Base-by-base conservation (phyloP, 2,113 vertebrate genomes). In the Onychorhynchus coronatus region DNA sequence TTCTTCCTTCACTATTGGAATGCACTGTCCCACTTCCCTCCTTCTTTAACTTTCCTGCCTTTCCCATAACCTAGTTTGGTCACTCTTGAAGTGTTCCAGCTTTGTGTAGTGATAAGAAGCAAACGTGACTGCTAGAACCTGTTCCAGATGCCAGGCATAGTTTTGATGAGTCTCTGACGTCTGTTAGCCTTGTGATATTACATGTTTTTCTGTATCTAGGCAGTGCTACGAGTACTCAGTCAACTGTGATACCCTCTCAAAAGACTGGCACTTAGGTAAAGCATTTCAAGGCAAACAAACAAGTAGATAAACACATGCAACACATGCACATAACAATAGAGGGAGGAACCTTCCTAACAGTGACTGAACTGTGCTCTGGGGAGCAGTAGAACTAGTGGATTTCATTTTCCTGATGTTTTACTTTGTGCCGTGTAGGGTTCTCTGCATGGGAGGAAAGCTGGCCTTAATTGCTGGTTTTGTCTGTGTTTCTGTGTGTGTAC, bases 121-220 rank as follows among this genome's bases (percentile, higher is more conserved):
- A 58, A 68, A 61, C 0, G 0, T 53, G 93, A 37, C 41, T 96
- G 47, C 52, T 88, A 41, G 70, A 88, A 50, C 66, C 52, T 1
- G 0, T 90, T 88, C 94, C 65, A 87, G 63, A 85, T 96, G 71
- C 94, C 94, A 81, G 75, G 37, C 93, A 94, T 92, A 88, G 63
- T 66, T 96, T 37, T 76, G 82, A 59, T 56, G 79, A 61, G 55
- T 46, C 76, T 85, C 49, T 91, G 71, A 67, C 14, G 0, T 75
- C 86, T 79, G 27, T 81, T 88, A 71, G 50, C 44, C 39, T 62
- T 82, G 65, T 46, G 74, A 17, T 68, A 33, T 28, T 89, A 5
- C 21, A 12, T 30, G 47, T 67, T 95, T 88, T 97, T 88, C 73
- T 88, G 68, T 50, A 84, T 55, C 56, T 63, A 31, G 33, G 50